These are phyloP conservation scores for Benthosema pterotum DNA, from an alignment of 2,797 vertebrate genomes.

Conservation along the genomic window DNA sequence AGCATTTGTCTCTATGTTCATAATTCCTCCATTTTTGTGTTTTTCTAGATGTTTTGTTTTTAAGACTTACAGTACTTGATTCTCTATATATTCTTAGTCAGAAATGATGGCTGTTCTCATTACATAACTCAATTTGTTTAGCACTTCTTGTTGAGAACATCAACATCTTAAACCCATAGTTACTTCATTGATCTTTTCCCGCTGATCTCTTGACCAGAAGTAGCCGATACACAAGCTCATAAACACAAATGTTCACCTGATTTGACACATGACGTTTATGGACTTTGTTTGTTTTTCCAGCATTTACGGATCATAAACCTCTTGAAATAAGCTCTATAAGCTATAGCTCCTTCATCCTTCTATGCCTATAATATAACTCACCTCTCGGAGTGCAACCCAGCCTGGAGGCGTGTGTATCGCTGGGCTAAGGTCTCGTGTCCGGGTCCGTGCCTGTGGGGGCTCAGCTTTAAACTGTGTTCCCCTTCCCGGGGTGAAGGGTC, in stretches of 20 bases:
- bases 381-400: constrained; percentile 86
- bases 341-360: background rate
- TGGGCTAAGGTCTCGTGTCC: constrained; percentile 87
- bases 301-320: background rate
- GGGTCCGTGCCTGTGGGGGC: constrained; percentile 66
- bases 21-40: background rate
- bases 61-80: no score
- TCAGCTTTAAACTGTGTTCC: constrained; percentile 41
- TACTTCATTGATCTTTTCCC: no score
- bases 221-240: no score
- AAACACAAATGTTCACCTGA: background rate
- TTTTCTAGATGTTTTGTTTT: background rate
- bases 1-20: constrained; percentile 1
- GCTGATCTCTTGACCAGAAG: no score
- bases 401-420: constrained; percentile 85
- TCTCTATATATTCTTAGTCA: no score
- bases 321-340: background rate
- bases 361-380: no score
- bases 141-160: no score
- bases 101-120: no score
- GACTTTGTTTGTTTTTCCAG: no score
- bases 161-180: no score
- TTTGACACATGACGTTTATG: no score
- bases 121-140: no score
- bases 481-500: constrained; percentile 29